Conservation (phyloP, 1,140 invertebrate genomes). For the Coelopa frigida region DNA sequence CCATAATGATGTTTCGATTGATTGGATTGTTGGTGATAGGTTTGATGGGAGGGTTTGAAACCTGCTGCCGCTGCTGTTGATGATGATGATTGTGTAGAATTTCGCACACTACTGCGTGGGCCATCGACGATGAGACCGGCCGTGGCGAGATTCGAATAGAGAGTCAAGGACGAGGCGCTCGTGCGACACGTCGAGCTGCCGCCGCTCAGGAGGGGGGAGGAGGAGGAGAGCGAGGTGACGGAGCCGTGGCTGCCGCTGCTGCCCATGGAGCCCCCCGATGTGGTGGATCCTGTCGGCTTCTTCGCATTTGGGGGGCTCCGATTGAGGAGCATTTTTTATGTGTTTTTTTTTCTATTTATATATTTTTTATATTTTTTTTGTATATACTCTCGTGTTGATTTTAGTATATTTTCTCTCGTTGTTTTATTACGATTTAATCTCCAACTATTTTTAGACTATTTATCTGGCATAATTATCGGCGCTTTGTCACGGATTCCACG, state of each 20-base stretch:
- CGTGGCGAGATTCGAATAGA: too few species aligned
- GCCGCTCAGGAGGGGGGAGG: conserved; percentile 7
- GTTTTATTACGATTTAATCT: too few species aligned
- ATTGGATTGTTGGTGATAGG: not conserved
- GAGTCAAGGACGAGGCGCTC: conserved; percentile 11
- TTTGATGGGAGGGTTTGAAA: not conserved
- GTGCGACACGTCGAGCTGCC: conserved; percentile 12
- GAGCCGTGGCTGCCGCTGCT: not conserved
- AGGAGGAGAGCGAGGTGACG: not conserved
- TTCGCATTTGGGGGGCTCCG: conserved; percentile 38
- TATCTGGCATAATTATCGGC: too few species aligned
- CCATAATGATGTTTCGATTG: not conserved
- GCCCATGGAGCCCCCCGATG: conserved; percentile 25
- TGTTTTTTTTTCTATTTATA: too few species aligned
- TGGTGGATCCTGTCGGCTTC: conserved; percentile 16
- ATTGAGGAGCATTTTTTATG: conserved; percentile 24
- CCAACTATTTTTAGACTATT: too few species aligned
- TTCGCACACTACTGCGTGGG: too few species aligned
- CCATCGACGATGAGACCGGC: too few species aligned
- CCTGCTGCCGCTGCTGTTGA: conserved; percentile 11
- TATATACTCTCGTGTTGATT: too few species aligned
- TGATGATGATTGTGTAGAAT: conserved; percentile 33
- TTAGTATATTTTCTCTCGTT: too few species aligned
- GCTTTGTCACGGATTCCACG: too few species aligned
- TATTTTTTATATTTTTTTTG: not conserved